Evolutionary conservation across 2,888 invertebrate genomes (phyloP), one percentile per base, ranked within the genome.

Genomic region (Melinaea menophilus): DNA sequence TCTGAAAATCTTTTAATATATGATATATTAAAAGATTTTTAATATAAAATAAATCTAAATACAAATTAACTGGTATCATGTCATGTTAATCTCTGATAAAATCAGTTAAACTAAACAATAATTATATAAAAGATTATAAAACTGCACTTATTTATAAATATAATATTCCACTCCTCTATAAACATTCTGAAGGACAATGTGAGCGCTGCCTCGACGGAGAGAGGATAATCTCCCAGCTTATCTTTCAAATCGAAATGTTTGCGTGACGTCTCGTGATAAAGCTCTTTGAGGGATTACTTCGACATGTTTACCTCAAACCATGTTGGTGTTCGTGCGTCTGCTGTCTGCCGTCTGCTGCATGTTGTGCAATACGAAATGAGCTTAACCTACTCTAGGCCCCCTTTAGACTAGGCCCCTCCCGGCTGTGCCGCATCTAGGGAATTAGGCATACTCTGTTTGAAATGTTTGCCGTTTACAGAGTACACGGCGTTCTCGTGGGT

Each of bases 211-310:
- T 64, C 61, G 71, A 71, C 73, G 75, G 65, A 63, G 63, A 62
- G 70, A 71, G 75, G 74, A 72, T 73, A 73, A 73, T 72, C 74
- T 70, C 69, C 62, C 55, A 69, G 72, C 71, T 75, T 77, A 77
- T 78, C 77, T 76, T 73, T 68, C 61, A 69, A 74, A 76, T 75
- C 73, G 78, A 75, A 73, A 73, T 79, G 77, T 79, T 78, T 77
- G 75, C 74, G 41, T 9, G 54, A 65, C 61, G 71, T 67, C 68
- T 65, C 65, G 69, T 61, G 59, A 63, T 63, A 55, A 55, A 57
- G 46, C 57, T 58, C 71, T 68, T 69, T 71, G 71, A 63, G 62
- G 69, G 68, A 71, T 71, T 71, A 70, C 60, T 58, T 41, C 22
- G 37, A 31, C 51, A 51, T 51, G 31, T 51, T 51, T 51, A 51